A percentile compares a stretch with the other conserved stretches of the same genome.
Evolutionary conservation across 2,113 vertebrate species (phyloP).

Genomic region (Chaetura pelagica): DNA sequence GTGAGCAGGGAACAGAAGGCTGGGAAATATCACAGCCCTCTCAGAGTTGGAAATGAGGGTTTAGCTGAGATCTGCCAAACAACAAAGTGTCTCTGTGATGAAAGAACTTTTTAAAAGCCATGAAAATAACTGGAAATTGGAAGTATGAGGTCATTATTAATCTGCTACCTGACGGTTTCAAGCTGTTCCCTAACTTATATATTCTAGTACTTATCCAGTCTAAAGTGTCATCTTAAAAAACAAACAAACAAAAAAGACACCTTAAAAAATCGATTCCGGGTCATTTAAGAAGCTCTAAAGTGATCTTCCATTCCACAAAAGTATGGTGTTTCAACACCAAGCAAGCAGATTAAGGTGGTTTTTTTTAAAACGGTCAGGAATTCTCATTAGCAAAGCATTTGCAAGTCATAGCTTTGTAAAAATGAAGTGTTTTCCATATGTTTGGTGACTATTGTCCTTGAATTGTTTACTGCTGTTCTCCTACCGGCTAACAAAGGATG

Average conservation of each 20-base stretch:
- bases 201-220: background rate
- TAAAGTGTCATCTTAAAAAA: background rate
- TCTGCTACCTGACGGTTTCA: background rate
- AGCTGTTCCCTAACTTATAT: background rate
- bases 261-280: rapidly evolving
- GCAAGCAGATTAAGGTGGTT: background rate
- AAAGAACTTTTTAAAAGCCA: background rate
- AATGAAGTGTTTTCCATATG: constrained; percentile 35
- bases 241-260: background rate
- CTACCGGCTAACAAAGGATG: constrained; percentile 19
- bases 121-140: background rate
- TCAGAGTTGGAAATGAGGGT: background rate
- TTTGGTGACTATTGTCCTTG: background rate
- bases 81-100: background rate
- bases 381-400: constrained; percentile 4
- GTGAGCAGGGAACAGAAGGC: rapidly evolving
- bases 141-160: background rate
- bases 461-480: constrained; percentile 22
- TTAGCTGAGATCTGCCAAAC: background rate
- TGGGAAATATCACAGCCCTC: background rate
- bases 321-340: background rate
- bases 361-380: background rate
- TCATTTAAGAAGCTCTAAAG: background rate
- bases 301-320: background rate
- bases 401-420: background rate